Percentiles rank a stretch among this genome's conserved stretches.
Conservation (phyloP, 2,888 invertebrate genomes). For the Candidula unifasciata region DNA sequence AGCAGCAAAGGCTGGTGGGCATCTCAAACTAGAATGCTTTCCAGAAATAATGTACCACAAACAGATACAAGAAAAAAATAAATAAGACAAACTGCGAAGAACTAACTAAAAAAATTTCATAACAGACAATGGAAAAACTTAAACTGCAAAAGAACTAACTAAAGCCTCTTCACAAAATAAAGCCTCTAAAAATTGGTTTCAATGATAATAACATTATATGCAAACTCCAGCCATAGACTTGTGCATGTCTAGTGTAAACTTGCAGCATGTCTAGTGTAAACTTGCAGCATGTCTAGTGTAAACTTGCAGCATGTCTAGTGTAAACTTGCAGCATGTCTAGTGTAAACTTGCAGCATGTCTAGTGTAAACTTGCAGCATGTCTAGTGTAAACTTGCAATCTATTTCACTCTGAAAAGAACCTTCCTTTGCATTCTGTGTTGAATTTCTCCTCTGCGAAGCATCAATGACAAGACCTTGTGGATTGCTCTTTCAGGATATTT, state of each 20-base stretch:
- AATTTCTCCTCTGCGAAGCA: slow-evolving; percentile 96
- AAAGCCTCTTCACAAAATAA: too few relatives aligned
- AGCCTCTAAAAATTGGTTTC: too few relatives aligned
- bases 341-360: background rate
- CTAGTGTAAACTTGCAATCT: slow-evolving; percentile 56
- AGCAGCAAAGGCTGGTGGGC: too few relatives aligned
- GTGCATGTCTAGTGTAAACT: background rate
- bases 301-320: too few relatives aligned
- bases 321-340: background rate
- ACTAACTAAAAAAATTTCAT: too few relatives aligned
- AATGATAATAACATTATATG: background rate
- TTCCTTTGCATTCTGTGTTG: slow-evolving; percentile 97
- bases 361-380: background rate
- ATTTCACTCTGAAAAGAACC: slow-evolving; percentile 95
- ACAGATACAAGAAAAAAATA: too few relatives aligned
- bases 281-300: background rate
- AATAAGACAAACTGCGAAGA: too few relatives aligned
- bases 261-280: background rate
- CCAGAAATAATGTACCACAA: too few relatives aligned
- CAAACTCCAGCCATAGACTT: slow-evolving; percentile 75
- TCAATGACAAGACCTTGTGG: slow-evolving; percentile 92
- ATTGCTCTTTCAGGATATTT: slow-evolving; percentile 83
- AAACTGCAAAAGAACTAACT: too few relatives aligned
- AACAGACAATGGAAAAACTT: too few relatives aligned
- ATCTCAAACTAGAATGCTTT: too few relatives aligned